A percentile compares a stretch with the other conserved stretches of the same genome.
Conservation (phyloP, 2,797 vertebrate species). For the Hybognathus amarus region DNA sequence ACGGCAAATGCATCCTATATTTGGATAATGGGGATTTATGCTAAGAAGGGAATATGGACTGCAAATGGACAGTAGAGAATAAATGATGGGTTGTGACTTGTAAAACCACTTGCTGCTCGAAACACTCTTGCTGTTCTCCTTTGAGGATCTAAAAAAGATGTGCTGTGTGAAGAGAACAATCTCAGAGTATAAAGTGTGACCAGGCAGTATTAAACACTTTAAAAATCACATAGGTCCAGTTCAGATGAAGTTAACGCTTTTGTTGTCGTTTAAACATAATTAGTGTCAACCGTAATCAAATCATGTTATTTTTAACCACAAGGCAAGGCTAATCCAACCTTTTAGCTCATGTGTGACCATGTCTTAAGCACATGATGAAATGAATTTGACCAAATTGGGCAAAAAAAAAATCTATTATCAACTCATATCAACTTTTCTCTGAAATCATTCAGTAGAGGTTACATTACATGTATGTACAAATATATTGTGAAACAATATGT, state of each 20-base stretch:
- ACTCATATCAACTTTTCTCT: too few species aligned
- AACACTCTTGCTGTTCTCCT: constrained; percentile 26
- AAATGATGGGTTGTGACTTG: constrained; percentile 41
- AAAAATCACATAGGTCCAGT: not conserved
- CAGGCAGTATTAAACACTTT: not conserved
- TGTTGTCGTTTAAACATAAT: constrained; percentile 9
- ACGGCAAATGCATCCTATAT: not conserved
- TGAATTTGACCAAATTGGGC: not conserved
- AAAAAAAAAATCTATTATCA: not conserved
- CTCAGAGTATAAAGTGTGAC: not conserved
- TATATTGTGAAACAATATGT: too few species aligned
- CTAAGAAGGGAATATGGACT: constrained; percentile 9
- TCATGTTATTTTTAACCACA: constrained; percentile 25
- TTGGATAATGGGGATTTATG: constrained; percentile 17
- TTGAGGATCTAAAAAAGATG: constrained; percentile 27
- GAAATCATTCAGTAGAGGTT: too few species aligned
- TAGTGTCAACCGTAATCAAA: not conserved
- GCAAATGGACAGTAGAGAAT: constrained; percentile 2
- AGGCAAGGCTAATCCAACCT: constrained; percentile 14
- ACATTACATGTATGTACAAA: too few species aligned
- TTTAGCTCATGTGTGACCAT: not conserved
- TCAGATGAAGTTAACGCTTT: not conserved
- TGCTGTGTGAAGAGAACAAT: constrained; percentile 17
- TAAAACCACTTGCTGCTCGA: constrained; percentile 29
- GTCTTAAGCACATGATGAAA: not conserved